A percentile compares a stretch with the other conserved stretches of the same genome.
These are phyloP conservation scores for Sipunculus nudus DNA, from an alignment of 2,888 invertebrate species.

Conservation along the genomic window DNA sequence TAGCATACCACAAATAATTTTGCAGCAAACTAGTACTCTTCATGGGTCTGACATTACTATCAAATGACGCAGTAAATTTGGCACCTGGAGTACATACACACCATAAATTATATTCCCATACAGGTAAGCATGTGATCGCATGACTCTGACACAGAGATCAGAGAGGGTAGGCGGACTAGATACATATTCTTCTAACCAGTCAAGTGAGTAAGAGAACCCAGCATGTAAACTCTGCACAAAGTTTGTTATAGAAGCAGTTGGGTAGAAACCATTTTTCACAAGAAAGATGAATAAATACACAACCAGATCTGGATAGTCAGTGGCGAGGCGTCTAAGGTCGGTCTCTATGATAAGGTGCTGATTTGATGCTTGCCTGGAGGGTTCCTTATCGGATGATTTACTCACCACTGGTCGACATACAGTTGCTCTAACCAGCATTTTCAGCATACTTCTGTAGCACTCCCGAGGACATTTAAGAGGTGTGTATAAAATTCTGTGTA, in stretches of 20 bases:
- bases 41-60: no score
- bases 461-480: conserved; percentile 35
- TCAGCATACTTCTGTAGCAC: conserved; percentile 37
- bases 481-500: conserved; percentile 32
- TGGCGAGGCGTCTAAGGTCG: conserved; percentile 31
- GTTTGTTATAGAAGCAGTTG: conserved; percentile 21
- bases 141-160: conserved; percentile 28
- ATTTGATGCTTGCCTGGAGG: background rate
- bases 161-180: conserved; percentile 19
- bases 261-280: conserved; percentile 33
- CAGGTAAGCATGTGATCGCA: conserved; percentile 21
- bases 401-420: conserved; percentile 25
- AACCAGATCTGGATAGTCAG: conserved; percentile 30
- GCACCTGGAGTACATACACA: conserved; percentile 17
- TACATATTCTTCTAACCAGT: conserved; percentile 33
- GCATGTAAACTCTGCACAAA: conserved; percentile 6
- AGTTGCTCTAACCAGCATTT: conserved; percentile 30
- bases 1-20: no score
- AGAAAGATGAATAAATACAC: conserved; percentile 28
- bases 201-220: background rate
- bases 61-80: no score
- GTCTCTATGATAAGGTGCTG: conserved; percentile 22
- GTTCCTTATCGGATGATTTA: conserved; percentile 5
- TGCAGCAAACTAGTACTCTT: no score
- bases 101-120: conserved; percentile 36